A percentile compares a stretch with the other conserved stretches of the same genome.
Conservation (phyloP, 2,888 invertebrate species). For the Andrena dorsata region DNA sequence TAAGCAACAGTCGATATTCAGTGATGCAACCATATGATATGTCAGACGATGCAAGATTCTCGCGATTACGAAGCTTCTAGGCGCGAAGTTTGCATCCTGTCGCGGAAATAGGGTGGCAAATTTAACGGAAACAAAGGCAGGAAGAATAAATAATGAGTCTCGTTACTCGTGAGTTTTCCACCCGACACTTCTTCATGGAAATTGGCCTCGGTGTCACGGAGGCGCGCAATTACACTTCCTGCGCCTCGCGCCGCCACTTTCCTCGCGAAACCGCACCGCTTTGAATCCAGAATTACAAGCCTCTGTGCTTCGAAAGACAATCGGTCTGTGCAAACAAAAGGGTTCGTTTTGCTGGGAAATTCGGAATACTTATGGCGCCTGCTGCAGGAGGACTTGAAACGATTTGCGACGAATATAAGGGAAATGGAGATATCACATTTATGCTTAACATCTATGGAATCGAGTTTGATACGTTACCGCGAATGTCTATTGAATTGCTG, state of each 20-base stretch:
- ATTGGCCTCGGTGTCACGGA: constrained; percentile 58
- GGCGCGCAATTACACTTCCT: constrained; percentile 54
- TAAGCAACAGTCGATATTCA: too few relatives aligned
- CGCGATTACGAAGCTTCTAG: background rate
- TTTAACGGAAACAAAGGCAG: constrained; percentile 30
- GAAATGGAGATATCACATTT: background rate
- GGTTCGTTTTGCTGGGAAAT: background rate
- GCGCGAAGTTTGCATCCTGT: background rate
- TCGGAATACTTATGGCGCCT: background rate
- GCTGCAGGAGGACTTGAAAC: background rate
- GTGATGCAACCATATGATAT: background rate
- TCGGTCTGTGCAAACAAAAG: constrained; percentile 28
- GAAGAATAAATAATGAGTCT: constrained; percentile 66
- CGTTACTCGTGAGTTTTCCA: constrained; percentile 54
- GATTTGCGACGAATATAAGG: background rate
- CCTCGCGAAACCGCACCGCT: constrained; percentile 13
- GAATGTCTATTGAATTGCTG: too few relatives aligned
- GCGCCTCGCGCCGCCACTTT: background rate
- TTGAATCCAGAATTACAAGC: constrained; percentile 40
- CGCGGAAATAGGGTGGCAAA: background rate
- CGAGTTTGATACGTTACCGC: too few relatives aligned
- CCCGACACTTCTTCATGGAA: constrained; percentile 54
- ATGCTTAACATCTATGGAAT: too few relatives aligned
- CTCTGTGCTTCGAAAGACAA: constrained; percentile 28
- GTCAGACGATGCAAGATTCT: background rate